Evolutionary conservation across 2,888 invertebrate genomes (phyloP).

Genomic region (Hemistola chrysoprasaria): DNA sequence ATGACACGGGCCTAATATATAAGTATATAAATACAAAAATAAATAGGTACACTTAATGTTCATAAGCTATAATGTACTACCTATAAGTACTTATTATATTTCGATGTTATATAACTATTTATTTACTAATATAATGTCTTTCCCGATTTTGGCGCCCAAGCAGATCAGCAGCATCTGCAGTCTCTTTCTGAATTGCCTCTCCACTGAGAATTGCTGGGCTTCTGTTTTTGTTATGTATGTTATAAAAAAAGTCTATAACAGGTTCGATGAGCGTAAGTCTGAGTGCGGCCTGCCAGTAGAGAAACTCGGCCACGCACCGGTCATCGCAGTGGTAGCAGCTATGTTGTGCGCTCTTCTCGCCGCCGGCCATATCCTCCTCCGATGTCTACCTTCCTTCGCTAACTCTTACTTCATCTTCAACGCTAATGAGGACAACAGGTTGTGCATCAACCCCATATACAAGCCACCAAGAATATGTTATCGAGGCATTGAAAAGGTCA

Average conservation of each 20-base stretch:
- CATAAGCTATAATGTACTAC: too few relatives aligned
- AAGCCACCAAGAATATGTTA: constrained; percentile 28
- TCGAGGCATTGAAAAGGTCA: constrained; percentile 34
- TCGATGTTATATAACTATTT: too few relatives aligned
- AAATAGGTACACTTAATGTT: too few relatives aligned
- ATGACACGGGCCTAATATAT: too few relatives aligned
- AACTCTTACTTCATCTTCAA: constrained; percentile 72
- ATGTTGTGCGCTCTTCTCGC: constrained; percentile 45
- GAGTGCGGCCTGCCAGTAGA: constrained; percentile 43
- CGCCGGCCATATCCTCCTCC: constrained; percentile 49
- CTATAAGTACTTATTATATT: too few relatives aligned
- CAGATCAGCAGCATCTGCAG: too few relatives aligned
- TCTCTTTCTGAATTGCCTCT: too few relatives aligned
- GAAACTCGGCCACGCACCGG: constrained; percentile 41
- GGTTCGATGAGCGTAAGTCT: constrained; percentile 52
- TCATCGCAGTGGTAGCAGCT: constrained; percentile 44
- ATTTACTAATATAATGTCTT: too few relatives aligned
- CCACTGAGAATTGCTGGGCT: too few relatives aligned
- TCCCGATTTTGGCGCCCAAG: too few relatives aligned
- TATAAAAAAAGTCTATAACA: constrained; percentile 19
- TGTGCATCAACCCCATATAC: constrained; percentile 52
- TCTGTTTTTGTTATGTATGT: too few relatives aligned
- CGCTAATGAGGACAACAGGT: constrained; percentile 68
- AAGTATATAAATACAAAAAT: too few relatives aligned
- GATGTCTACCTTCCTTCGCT: constrained; percentile 55